Evolutionary conservation across 2,113 vertebrate genomes (phyloP), one percentile per base, ranked within the genome.

Genomic region (Steatornis caripensis): DNA sequence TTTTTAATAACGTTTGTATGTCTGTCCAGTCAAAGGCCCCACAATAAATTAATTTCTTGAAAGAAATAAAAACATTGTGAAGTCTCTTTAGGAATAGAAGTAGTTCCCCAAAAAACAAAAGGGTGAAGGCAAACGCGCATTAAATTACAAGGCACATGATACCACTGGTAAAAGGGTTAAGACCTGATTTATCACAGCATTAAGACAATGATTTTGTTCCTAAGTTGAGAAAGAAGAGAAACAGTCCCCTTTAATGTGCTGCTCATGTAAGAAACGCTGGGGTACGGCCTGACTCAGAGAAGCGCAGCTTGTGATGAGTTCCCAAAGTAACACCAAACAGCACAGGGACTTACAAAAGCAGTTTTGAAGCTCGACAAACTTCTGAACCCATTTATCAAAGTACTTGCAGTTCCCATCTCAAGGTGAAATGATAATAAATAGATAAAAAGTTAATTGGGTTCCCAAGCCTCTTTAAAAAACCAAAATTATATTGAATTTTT

Each of bases 361-460:
- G 15, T 39, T 89, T 82, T 51, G 51, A 81, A 89, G 27, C 36
- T 29, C 51, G 23, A 19, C 39, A 85, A 82, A 93, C 39, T 86
- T 55, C n/a, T 46, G 70, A 41, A 65, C 14, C 6, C 37, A 89
- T 95, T 91, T 87, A 83, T 94, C 83, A 94, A 78, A 68, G 53
- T 3, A 18, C 17, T 19, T n/a, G 15, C 5, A 24, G 29, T 27
- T 85, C 70, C 39, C 43, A 32, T 34, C 84, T 90, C 93, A 85
- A 93, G 88, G 83, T 94, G 80, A 94, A 81, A 66, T 37, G 80
- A 74, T n/a, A 93, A 94, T 51, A 94, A 92, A 81, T 41, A 87
- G 77, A 32, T 32, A 58, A 78, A 70, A 84, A 85, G 19, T 68
- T 94, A 93, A 93, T 83, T 81, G 45, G 13, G 20, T 83, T 75